Conservation (phyloP, 2,113 vertebrate genomes). For the Ondatra zibethicus region DNA sequence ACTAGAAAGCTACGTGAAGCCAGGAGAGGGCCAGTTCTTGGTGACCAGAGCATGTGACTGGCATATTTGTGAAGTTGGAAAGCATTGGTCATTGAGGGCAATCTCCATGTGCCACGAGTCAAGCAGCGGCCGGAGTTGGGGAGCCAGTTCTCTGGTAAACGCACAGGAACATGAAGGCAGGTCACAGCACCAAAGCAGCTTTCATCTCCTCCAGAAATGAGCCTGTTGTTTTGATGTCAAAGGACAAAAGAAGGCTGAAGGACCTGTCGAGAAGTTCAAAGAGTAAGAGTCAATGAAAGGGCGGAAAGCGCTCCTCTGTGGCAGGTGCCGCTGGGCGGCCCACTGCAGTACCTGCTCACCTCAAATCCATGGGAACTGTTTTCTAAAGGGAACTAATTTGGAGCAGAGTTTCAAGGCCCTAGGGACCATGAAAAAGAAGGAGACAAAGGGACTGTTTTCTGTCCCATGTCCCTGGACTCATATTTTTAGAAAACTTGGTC, state of each 20-base stretch:
- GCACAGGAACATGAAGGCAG: background rate
- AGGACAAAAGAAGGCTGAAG: background rate
- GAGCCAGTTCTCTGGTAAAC: conserved; percentile 8
- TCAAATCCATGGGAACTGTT: background rate
- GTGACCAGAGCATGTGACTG: background rate
- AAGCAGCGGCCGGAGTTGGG: background rate
- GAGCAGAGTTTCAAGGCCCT: conserved; percentile 13
- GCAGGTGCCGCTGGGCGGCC: background rate
- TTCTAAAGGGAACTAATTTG: conserved; percentile 22
- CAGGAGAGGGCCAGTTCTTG: background rate
- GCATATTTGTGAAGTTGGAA: background rate
- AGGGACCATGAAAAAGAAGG: background rate
- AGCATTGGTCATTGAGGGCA: background rate
- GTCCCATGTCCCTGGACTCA: background rate
- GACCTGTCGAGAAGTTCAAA: conserved; percentile 25
- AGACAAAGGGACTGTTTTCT: conserved; percentile 20
- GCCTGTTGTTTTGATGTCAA: conserved; percentile 31
- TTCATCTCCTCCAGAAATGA: conserved; percentile 38
- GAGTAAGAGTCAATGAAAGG: conserved; percentile 4
- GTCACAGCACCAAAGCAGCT: background rate
- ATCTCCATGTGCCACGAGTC: background rate
- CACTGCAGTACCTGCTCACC: background rate
- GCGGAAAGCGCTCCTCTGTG: background rate
- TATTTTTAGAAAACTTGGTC: conserved; percentile 59
- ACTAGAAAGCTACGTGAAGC: background rate